Evolutionary conservation across 2,113 vertebrate species (phyloP).

Genomic region (Trematocara marginatum): DNA sequence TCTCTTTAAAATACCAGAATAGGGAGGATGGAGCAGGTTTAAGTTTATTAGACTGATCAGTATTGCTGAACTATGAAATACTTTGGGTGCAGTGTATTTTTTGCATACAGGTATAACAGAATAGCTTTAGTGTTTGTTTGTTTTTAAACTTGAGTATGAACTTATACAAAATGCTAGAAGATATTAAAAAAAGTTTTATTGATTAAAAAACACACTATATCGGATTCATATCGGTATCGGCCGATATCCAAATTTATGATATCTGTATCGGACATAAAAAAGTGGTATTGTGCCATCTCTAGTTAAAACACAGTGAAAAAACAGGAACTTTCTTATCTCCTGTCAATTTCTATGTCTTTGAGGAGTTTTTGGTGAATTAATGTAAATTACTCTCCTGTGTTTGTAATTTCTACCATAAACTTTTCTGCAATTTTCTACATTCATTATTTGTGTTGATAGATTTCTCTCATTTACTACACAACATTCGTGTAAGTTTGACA

Average conservation of each 20-base stretch:
- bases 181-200: not conserved
- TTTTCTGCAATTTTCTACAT: rapidly evolving
- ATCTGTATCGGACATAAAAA: not conserved
- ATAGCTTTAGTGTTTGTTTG: not conserved
- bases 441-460: not conserved
- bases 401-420: not conserved
- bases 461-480: not conserved
- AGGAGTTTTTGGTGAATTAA: not conserved
- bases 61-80: too few relatives aligned
- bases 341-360: not conserved
- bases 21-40: rapidly evolving
- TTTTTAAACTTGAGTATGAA: not conserved
- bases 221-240: not conserved
- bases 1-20: too few relatives aligned
- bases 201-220: not conserved
- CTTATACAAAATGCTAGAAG: not conserved
- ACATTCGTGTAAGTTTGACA: not conserved
- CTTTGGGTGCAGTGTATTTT: not conserved
- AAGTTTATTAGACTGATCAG: too few relatives aligned
- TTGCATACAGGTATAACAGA: not conserved
- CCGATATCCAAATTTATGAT: not conserved
- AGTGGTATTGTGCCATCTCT: not conserved
- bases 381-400: not conserved
- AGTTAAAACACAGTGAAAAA: not conserved
- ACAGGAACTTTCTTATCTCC: not conserved